Evolutionary conservation across 2,797 vertebrate species (phyloP).

Genomic region (Eleutherodactylus coqui): DNA sequence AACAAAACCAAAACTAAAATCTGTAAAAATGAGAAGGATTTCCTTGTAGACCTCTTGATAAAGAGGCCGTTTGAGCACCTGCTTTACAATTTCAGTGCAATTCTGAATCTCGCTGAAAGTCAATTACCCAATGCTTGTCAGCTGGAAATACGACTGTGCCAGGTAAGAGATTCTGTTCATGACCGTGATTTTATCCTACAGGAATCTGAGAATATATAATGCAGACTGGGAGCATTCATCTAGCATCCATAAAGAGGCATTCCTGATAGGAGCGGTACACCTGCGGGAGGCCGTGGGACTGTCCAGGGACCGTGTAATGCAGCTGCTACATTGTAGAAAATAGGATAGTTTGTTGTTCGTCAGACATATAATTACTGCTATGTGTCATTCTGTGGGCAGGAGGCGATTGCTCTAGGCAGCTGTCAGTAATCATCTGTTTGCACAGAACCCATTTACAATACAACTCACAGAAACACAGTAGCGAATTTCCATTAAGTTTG

Average conservation of each 20-base stretch:
- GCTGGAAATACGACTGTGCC: conserved; percentile 36
- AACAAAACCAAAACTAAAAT: background rate
- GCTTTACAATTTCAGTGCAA: background rate
- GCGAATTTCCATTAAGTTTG: background rate
- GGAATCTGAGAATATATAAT: background rate
- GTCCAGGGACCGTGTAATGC: conserved; percentile 5
- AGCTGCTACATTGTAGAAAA: conserved; percentile 33
- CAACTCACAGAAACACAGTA: background rate
- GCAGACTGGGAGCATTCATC: conserved; percentile 23
- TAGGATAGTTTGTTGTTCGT: conserved; percentile 5
- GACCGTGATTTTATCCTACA: conserved; percentile 27
- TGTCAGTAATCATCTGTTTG: conserved; percentile 22
- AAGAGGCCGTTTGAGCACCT: background rate
- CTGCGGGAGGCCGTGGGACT: conserved; percentile 12
- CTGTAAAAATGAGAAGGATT: background rate
- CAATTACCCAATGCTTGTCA: conserved; percentile 33
- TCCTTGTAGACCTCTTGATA: background rate
- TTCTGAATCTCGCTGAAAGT: conserved; percentile 21
- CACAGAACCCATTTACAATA: background rate
- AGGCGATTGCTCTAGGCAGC: conserved; percentile 38
- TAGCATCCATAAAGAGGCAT: conserved; percentile 10
- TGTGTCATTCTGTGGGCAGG: conserved; percentile 37
- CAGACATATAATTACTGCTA: conserved; percentile 45
- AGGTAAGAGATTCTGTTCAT: conserved; percentile 34
- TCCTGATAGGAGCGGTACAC: background rate